phyloP scores from a whole-genome alignment of 2,888 invertebrate genomes.

The Camponotus fellah region DNA sequence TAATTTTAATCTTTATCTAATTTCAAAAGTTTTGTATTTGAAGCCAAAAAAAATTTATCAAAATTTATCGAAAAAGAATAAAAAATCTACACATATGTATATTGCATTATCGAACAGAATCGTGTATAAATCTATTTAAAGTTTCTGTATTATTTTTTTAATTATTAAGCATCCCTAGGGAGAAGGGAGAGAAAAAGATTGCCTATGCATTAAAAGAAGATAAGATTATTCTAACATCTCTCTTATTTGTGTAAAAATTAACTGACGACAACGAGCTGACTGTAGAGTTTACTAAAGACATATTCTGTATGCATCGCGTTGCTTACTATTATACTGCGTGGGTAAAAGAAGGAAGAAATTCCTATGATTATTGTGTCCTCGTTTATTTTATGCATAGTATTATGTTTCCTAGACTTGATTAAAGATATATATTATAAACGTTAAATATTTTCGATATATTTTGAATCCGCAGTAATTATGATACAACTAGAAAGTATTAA shows the following conservation, averaged over 20 bases:
- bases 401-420: not conserved
- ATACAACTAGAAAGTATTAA: not conserved
- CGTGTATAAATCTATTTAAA: not conserved
- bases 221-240: constrained; percentile 68
- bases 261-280: constrained; percentile 31
- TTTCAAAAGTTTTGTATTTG: not conserved
- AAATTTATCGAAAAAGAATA: not conserved
- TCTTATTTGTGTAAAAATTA: constrained; percentile 55
- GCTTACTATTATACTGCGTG: constrained; percentile 18
- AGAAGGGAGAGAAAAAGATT: constrained; percentile 4
- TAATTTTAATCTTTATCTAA: not conserved
- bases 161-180: constrained; percentile 38
- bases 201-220: constrained; percentile 42
- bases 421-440: not conserved
- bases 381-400: constrained; percentile 21
- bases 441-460: constrained; percentile 5
- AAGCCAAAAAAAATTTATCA: not conserved
- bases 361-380: constrained; percentile 17
- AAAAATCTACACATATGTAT: not conserved
- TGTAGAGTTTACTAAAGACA: constrained; percentile 16
- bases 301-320: constrained; percentile 10
- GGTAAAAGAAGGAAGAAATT: constrained; percentile 30
- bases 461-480: not conserved
- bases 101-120: constrained; percentile 5
- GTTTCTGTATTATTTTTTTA: constrained; percentile 33